Evolutionary conservation across 1,140 invertebrate genomes (phyloP), one percentile per base, ranked within the genome.

Genomic region (Trichomalopsis sarcophagae): DNA sequence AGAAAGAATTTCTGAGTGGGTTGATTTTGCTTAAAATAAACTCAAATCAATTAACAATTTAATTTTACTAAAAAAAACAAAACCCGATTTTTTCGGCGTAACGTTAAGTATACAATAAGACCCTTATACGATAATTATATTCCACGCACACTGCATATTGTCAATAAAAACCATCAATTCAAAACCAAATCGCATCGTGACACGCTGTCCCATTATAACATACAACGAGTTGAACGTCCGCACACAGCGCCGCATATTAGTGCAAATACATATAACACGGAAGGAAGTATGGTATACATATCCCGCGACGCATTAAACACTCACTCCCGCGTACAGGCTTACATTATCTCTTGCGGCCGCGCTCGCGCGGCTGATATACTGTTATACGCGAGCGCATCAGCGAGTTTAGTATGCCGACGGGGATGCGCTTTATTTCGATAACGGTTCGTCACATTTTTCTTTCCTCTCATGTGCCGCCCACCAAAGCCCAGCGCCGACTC

Each of bases 371-470:
- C 55, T 62, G 10, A 71, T n/a, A 44, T 44, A 74, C 73, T 74
- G 73, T 44, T 77, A 77, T 55, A 30, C 50, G 17, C 14, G 33
- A 10, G 74, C 74, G 74, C 36, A 47, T 50, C 47, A 14, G 44
- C 23, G 40, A 6, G 13, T 77, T 50, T 50, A 50, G 75, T 77
- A 50, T 77, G 75, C 47, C n/a, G n/a, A 44, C 75, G 40, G 75
- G n/a, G 14, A 13, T 27, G 47, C 23, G 23, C 47, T 77, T 77
- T 77, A 77, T 77, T 81, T 71, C 40, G 79, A 36, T 82, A 82
- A 82, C 81, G 81, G 81, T 82, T 27, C 71, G 71, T 62, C 23
- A 47, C 47, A 81, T 81, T 81, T 81, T 81, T 81, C 30, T 11
- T 79, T 27, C 40, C 6, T 10, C 40, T 44, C 13, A 27, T 21